Conservation (phyloP, 1,140 invertebrate species). For the Scaptomyza montana region DNA sequence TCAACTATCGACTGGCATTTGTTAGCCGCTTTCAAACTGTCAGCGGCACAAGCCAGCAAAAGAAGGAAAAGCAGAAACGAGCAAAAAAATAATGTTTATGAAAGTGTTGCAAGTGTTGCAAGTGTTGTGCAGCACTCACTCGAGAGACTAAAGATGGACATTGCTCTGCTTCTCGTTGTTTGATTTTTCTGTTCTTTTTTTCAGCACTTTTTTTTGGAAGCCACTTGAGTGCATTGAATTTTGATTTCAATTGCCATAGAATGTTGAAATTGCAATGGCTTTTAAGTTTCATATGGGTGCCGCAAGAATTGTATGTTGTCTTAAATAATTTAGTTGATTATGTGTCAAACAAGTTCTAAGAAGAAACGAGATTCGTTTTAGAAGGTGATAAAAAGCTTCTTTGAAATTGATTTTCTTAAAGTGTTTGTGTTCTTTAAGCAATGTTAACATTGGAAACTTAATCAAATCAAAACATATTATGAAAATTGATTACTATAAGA, state of each 20-base stretch:
- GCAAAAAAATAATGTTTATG: slow-evolving; percentile 30
- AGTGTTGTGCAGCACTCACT: slow-evolving; percentile 57
- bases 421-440: no score
- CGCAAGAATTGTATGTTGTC: slow-evolving; percentile 24
- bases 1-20: slow-evolving; percentile 76
- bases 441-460: no score
- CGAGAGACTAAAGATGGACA: slow-evolving; percentile 50
- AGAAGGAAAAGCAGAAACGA: neutral
- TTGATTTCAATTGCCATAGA: slow-evolving; percentile 80
- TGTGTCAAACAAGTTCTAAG: slow-evolving; percentile 9
- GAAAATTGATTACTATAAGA: no score
- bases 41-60: slow-evolving; percentile 43
- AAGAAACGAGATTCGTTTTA: neutral
- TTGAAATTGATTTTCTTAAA: no score
- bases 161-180: slow-evolving; percentile 17
- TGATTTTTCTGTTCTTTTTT: neutral
- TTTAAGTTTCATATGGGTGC: neutral
- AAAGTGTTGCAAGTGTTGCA: slow-evolving; percentile 50
- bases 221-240: slow-evolving; percentile 70
- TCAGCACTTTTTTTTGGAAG: slow-evolving; percentile 27
- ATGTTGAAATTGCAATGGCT: slow-evolving; percentile 45
- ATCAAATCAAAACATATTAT: no score
- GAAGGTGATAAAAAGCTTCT: no score
- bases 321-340: slow-evolving; percentile 50
- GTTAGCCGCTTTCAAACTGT: slow-evolving; percentile 67